Evolutionary conservation across 2,797 vertebrate species (phyloP), one percentile per base, ranked within the genome.

Genomic region (Pseudotriccus pelzelni): DNA sequence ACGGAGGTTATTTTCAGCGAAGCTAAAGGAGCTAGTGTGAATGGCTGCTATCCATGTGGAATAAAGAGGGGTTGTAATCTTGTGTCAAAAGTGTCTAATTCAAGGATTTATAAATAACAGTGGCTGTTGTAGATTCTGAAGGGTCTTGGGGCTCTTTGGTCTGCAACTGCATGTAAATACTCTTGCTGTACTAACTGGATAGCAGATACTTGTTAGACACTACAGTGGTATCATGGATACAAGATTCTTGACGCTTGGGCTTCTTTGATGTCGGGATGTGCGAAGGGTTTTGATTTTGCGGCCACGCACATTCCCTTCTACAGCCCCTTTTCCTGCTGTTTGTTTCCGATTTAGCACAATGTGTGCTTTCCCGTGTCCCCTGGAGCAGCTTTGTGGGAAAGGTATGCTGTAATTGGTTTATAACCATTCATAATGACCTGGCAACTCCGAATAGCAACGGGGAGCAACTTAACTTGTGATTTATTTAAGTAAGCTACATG

Each of bases 401-500:
- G 89, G 87, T 87, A 95, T 93, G 90, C 73, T 86, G 73, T 96
- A 95, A 96, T 94, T 96, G 90, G 87, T 93, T 67, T 95, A 80
- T 93, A 91, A 93, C 93, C 69, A 66, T 93, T 96, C 93, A 96
- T 89, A 97, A 94, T 63, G 89, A 72, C 88, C 86, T 58, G 78
- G 79, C 62, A 86, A 81, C 93, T 96, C 28, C n/a, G 93, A 97
- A 94, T 83, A 95, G 95, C 91, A 96, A 94, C 44, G 11, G 93
- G 90, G 94, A 96, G 90, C 87, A 92, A 90, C 83, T 96, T 96
- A 89, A 89, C 78, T 94, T 94, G 86, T 85, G 96, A 96, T 97
- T 97, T 97, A 96, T 97, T 97, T 96, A 94, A 82, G 80, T 69
- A 74, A 96, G 62, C 94, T 78, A 77, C 69, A 84, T 69, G 89